Conservation (phyloP, 1,140 invertebrate genomes). For the Hylaeus anthracinus region DNA sequence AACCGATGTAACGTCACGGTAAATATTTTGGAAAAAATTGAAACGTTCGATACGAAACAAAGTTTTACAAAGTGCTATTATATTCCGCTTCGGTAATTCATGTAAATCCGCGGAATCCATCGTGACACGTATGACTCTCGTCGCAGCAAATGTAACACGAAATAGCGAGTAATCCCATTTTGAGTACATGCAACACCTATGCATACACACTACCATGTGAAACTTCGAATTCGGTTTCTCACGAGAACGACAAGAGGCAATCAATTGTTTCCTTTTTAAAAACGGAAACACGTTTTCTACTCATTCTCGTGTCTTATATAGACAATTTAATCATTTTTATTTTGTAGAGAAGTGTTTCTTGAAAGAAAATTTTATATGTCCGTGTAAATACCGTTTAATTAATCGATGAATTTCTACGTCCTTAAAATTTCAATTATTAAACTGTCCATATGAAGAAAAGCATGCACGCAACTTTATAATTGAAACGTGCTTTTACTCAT, state of each 20-base stretch:
- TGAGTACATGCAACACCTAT: neutral
- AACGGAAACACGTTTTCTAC: too few species aligned
- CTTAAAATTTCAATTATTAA: too few species aligned
- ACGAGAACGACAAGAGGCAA: neutral
- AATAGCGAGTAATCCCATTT: conserved; percentile 7
- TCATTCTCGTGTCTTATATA: too few species aligned
- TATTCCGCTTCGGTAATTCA: conserved; percentile 9
- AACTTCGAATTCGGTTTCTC: neutral
- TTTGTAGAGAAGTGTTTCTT: too few species aligned
- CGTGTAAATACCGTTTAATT: too few species aligned
- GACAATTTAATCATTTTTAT: too few species aligned
- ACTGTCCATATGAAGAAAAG: too few species aligned
- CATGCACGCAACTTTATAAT: too few species aligned
- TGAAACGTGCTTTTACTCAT: too few species aligned
- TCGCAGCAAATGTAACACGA: neutral
- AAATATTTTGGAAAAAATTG: conserved; percentile 5
- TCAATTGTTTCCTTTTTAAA: neutral
- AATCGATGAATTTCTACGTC: too few species aligned
- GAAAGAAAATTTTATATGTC: too few species aligned
- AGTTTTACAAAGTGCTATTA: conserved; percentile 19
- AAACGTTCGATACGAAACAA: too few species aligned
- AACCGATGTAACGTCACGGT: neutral
- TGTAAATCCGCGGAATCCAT: conserved; percentile 25
- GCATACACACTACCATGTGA: neutral
- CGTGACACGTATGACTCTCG: neutral